Conservation (phyloP, 2,113 vertebrate genomes). For the Elephantulus edwardii region DNA sequence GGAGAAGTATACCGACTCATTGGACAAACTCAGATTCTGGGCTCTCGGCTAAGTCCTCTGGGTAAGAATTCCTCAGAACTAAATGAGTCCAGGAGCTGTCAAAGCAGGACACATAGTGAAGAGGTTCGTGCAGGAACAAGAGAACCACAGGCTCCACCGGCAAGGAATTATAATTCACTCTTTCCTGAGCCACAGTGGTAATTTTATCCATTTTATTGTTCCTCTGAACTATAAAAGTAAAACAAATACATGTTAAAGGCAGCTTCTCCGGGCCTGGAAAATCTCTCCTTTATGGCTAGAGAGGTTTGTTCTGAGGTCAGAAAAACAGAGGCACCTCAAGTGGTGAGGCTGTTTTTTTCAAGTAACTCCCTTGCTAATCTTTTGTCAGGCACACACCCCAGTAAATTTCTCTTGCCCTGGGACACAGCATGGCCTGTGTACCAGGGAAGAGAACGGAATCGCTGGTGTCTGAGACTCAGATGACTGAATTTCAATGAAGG, state of each 20-base stretch:
- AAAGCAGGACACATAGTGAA: background rate
- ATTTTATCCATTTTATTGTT: conserved; percentile 67
- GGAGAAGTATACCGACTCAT: background rate
- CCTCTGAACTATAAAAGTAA: conserved; percentile 68
- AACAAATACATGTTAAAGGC: conserved; percentile 40
- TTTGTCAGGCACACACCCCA: background rate
- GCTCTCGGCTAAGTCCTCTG: background rate
- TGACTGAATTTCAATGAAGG: background rate
- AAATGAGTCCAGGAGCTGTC: background rate
- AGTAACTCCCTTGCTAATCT: conserved; percentile 5
- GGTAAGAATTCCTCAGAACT: background rate
- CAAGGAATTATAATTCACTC: conserved; percentile 56
- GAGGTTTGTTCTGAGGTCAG: conserved; percentile 41
- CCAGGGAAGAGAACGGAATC: background rate
- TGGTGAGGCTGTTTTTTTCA: conserved; percentile 56
- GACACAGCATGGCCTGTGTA: background rate
- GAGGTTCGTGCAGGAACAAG: background rate
- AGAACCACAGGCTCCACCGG: background rate
- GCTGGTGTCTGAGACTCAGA: background rate
- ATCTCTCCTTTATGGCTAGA: conserved; percentile 52
- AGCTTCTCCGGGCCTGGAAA: conserved; percentile 55
- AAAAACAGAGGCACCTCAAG: conserved; percentile 44
- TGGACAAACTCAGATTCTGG: background rate
- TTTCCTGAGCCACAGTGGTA: conserved; percentile 27
- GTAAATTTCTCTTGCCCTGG: background rate